Evolutionary conservation across 2,113 vertebrate species (phyloP).

Genomic region (Enhydra lutris): DNA sequence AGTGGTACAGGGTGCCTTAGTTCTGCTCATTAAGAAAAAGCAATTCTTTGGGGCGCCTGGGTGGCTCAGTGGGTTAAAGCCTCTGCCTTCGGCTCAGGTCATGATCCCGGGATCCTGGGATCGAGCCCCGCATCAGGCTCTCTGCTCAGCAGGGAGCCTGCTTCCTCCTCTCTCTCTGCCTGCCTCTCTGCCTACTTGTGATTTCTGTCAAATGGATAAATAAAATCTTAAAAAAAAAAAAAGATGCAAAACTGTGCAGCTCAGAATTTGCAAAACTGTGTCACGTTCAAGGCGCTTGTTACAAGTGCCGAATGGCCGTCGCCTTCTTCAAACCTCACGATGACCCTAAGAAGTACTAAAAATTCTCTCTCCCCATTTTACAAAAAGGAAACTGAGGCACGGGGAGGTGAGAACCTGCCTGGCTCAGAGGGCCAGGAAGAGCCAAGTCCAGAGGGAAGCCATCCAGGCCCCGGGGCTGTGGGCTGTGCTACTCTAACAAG

Average conservation of each 20-base stretch:
- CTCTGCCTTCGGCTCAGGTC: no score
- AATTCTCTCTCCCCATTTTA: background rate
- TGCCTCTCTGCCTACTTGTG: no score
- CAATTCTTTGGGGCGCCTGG: no score
- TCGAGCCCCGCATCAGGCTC: no score
- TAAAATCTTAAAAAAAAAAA: no score
- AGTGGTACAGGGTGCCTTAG: background rate
- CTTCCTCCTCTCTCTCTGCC: no score
- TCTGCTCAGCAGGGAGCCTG: no score
- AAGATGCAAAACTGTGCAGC: background rate
- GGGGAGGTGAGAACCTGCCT: background rate
- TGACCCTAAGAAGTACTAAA: background rate
- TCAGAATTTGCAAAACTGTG: background rate
- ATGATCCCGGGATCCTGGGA: no score
- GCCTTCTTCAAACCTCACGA: background rate
- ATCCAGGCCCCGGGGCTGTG: background rate
- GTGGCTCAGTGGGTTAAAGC: no score
- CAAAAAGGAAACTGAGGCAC: background rate
- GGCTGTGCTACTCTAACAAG: background rate
- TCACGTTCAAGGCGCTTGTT: background rate
- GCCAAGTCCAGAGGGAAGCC: background rate
- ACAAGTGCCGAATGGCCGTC: background rate
- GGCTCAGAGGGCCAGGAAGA: background rate
- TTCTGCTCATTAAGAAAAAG: background rate
- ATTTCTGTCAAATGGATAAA: no score